Evolutionary conservation across 2,888 invertebrate genomes (phyloP), one percentile per base, ranked within the genome.

Genomic region (Eilema griseolum): DNA sequence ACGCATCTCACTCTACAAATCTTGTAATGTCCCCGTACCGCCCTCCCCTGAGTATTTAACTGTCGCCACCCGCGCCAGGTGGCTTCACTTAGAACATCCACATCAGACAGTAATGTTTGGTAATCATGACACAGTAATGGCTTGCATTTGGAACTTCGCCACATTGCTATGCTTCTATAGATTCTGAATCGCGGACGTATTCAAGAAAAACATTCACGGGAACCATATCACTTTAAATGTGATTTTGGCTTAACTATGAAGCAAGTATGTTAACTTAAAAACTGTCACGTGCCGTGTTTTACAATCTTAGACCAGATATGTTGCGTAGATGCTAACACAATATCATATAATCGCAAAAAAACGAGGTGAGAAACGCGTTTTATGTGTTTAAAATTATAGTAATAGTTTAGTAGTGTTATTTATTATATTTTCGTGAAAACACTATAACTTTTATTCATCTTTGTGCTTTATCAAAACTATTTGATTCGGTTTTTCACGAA

Each of bases 111-210:
- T 70, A 67, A 70, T 70, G 70, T 66, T 70, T 59, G 56, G 70
- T 67, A 70, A 70, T 70, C 66, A 70, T 28, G 70, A 31, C 59
- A 24, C 70, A n/a, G 59, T 70, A 70, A 70, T 70, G 59, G 33
- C 56, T 66, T 63, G 63, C 59, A 63, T 62, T 66, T 62, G 62
- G 62, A 66, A 67, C 57, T 67, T 16, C 33, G 62, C 62, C 66
- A 66, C 67, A 70, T 33, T 66, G 23, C 28, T n/a, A 28, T 46
- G 37, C 24, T 61, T 33, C 2, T 59, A 64, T 59, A 69, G 56
- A 66, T 70, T 66, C 28, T 11, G 56, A 66, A 57, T 65, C 11
- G 70, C 2, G 7, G 7, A 41, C 5, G 37, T 37, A 8, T 31
- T 46, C 31, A 46, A 31, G 52, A 64, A 65, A 23, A 61, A 52